phyloP scores from a whole-genome alignment of 2,888 invertebrate genomes.

The Athetis lepigone region DNA sequence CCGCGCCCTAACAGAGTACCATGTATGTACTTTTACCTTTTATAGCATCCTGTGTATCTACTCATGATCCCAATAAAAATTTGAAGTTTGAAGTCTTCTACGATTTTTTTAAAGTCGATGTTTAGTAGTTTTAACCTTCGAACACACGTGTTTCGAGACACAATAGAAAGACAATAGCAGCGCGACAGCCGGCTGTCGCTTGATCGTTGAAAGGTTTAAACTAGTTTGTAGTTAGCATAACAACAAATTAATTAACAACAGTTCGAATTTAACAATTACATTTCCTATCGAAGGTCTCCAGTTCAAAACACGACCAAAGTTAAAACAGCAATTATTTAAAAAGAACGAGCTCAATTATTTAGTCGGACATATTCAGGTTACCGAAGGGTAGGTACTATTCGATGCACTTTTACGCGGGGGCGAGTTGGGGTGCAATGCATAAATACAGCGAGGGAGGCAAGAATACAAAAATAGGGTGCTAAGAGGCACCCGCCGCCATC shows the following conservation, averaged over 20 bases:
- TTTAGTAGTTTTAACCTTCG: too few species aligned
- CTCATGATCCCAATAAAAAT: too few species aligned
- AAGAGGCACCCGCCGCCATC: conserved; percentile 84
- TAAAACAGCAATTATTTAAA: conserved; percentile 23
- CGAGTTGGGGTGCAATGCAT: conserved; percentile 72
- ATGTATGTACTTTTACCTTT: too few species aligned
- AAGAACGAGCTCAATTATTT: conserved; percentile 61
- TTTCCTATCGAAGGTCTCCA: neutral
- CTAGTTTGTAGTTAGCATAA: too few species aligned
- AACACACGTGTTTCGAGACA: too few species aligned
- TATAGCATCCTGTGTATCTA: too few species aligned
- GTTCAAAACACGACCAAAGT: neutral
- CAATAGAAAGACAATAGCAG: too few species aligned
- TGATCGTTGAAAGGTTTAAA: too few species aligned
- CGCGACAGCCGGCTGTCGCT: too few species aligned
- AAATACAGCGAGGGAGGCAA: conserved; percentile 78
- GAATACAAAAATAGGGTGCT: conserved; percentile 87
- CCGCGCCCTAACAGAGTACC: too few species aligned
- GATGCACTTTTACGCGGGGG: conserved; percentile 77
- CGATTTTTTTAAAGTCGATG: too few species aligned
- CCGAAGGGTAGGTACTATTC: conserved; percentile 49
- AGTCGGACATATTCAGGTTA: conserved; percentile 56
- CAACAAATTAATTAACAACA: neutral
- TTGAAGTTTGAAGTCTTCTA: too few species aligned
- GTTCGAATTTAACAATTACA: neutral